Percentiles rank a stretch among this genome's conserved stretches.
Evolutionary conservation across 2,888 invertebrate genomes (phyloP).

Genomic region (Leptopilina drosophilae): DNA sequence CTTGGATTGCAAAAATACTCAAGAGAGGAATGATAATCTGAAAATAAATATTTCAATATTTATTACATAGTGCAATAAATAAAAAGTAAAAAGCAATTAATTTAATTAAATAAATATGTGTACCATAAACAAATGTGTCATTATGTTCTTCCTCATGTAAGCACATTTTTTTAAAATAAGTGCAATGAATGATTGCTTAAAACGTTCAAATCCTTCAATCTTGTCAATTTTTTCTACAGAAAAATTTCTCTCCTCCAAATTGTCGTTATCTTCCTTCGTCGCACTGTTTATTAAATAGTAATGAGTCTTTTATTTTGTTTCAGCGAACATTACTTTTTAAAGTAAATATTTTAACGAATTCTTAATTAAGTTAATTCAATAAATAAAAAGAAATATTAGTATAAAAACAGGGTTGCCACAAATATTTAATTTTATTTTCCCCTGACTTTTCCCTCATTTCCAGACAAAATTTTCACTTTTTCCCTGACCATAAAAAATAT

Average conservation of each 20-base stretch:
- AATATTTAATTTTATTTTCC: too few species aligned
- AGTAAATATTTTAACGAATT: too few species aligned
- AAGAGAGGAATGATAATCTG: slow-evolving; percentile 70
- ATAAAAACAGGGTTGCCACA: too few species aligned
- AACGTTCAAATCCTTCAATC: slow-evolving; percentile 66
- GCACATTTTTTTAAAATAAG: slow-evolving; percentile 72
- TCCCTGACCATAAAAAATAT: too few species aligned
- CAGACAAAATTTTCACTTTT: too few species aligned
- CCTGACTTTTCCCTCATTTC: too few species aligned
- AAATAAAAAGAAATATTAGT: too few species aligned
- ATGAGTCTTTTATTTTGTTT: too few species aligned
- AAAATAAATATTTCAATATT: neutral
- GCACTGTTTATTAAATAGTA: slow-evolving; percentile 58
- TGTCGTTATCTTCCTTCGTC: slow-evolving; percentile 67
- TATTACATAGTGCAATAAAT: too few species aligned
- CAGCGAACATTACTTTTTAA: too few species aligned
- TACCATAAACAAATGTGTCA: slow-evolving; percentile 67
- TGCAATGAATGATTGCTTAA: slow-evolving; percentile 68
- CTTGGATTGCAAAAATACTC: slow-evolving; percentile 67
- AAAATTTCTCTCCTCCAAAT: slow-evolving; percentile 60
- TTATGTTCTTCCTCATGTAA: slow-evolving; percentile 70
- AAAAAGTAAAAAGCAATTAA: too few species aligned
- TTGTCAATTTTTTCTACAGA: slow-evolving; percentile 62
- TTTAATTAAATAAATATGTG: slow-evolving; percentile 41
- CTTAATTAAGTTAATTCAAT: too few species aligned